Evolutionary conservation across 1,140 invertebrate species (phyloP).

Genomic region (Drosophila lowei): DNA sequence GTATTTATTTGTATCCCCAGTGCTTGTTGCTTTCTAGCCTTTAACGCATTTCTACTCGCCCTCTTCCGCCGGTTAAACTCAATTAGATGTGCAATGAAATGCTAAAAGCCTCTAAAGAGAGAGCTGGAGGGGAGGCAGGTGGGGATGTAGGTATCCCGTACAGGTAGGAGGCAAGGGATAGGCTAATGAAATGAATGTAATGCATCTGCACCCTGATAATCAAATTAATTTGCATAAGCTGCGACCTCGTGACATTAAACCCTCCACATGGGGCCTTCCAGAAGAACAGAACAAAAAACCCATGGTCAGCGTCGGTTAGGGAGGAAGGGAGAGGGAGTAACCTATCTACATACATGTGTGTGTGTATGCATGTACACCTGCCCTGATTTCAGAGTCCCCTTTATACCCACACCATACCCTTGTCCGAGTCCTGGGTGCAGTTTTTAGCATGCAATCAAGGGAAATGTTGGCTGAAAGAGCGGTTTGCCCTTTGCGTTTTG

Average conservation of each 20-base stretch:
- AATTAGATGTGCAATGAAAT: slow-evolving; percentile 52
- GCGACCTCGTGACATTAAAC: slow-evolving; percentile 57
- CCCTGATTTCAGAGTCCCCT: slow-evolving; percentile 42
- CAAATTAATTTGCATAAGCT: slow-evolving; percentile 70
- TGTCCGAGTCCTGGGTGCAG: slow-evolving; percentile 40
- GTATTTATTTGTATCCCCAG: background rate
- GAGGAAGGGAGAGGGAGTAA: background rate
- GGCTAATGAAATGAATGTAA: slow-evolving; percentile 67
- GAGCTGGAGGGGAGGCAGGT: slow-evolving; percentile 8
- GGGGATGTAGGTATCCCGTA: too few relatives aligned
- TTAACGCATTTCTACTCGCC: background rate
- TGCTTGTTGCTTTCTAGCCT: slow-evolving; percentile 33
- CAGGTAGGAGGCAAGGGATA: slow-evolving; percentile 2
- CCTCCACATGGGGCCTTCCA: background rate
- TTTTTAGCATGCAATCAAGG: slow-evolving; percentile 55
- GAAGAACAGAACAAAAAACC: background rate
- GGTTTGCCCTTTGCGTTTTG: slow-evolving; percentile 51
- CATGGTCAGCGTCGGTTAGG: slow-evolving; percentile 8
- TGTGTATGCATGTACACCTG: slow-evolving; percentile 15
- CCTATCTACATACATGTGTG: too few relatives aligned
- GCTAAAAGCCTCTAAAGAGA: slow-evolving; percentile 54
- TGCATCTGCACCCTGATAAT: slow-evolving; percentile 57
- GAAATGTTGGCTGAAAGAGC: background rate
- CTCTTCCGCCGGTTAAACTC: slow-evolving; percentile 15
- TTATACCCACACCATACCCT: background rate